phyloP scores from a whole-genome alignment of 2,797 vertebrate species.

The Galago senegalensis region DNA sequence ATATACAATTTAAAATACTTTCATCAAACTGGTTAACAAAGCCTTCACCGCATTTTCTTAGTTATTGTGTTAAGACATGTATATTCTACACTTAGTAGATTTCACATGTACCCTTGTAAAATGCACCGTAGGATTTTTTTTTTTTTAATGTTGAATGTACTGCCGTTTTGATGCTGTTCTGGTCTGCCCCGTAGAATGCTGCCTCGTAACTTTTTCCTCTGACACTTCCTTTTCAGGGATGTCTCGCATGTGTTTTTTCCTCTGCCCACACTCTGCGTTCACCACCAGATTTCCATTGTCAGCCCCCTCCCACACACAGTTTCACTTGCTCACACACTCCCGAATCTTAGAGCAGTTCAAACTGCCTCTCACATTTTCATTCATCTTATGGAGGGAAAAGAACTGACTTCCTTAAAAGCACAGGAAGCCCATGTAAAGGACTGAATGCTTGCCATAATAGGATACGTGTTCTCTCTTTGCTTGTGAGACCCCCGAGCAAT shows the following conservation, averaged over 20 bases:
- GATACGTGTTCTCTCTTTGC: background rate
- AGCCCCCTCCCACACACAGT: slow-evolving; percentile 84
- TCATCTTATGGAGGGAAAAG: background rate
- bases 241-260: slow-evolving; percentile 90
- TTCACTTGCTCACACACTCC: slow-evolving; percentile 76
- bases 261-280: slow-evolving; percentile 88
- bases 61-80: no score
- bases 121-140: background rate
- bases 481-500: slow-evolving; percentile 29
- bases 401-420: slow-evolving; percentile 51
- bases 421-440: background rate
- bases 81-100: no score
- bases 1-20: no score
- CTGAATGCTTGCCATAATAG: background rate
- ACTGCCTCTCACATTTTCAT: slow-evolving; percentile 64
- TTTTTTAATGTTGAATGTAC: slow-evolving; percentile 30
- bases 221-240: slow-evolving; percentile 85
- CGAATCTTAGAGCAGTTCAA: slow-evolving; percentile 64
- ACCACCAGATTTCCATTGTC: slow-evolving; percentile 89
- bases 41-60: no score
- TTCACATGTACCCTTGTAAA: no score
- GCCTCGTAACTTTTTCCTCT: slow-evolving; percentile 84
- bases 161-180: slow-evolving; percentile 71
- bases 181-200: slow-evolving; percentile 80
- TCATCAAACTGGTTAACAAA: no score